Evolutionary conservation across 2,888 invertebrate genomes (phyloP).

Genomic region (Drosophila mayaguana): DNA sequence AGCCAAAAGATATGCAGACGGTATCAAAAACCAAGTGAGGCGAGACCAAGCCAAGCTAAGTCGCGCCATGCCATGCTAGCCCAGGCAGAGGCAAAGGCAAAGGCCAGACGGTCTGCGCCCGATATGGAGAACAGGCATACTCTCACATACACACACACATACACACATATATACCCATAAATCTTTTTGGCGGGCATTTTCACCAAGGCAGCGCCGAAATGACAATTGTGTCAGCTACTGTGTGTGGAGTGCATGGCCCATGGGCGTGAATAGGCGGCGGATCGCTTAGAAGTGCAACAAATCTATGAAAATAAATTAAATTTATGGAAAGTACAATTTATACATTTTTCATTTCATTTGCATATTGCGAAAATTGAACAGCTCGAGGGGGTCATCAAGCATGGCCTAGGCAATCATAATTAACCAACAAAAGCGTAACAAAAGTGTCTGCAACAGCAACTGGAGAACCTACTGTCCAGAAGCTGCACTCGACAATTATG

Average conservation of each 20-base stretch:
- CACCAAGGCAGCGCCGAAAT: conserved; percentile 74
- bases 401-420: conserved; percentile 64
- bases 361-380: conserved; percentile 85
- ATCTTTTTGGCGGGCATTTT: conserved; percentile 71
- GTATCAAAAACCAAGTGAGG: conserved; percentile 5
- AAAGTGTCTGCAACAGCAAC: conserved; percentile 25
- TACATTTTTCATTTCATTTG: conserved; percentile 50
- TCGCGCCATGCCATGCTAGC: not conserved
- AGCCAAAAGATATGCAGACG: conserved; percentile 57
- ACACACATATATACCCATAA: conserved; percentile 61
- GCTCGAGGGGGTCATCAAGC: conserved; percentile 84
- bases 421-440: conserved; percentile 56
- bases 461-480: conserved; percentile 55
- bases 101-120: conserved; percentile 18
- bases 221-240: conserved; percentile 85
- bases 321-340: conserved; percentile 60
- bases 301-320: conserved; percentile 74
- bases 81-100: conserved; percentile 3
- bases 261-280: conserved; percentile 35
- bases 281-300: conserved; percentile 64
- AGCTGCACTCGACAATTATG: conserved; percentile 68
- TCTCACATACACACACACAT: not conserved
- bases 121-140: conserved; percentile 36
- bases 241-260: conserved; percentile 64
- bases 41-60: not conserved